These are phyloP conservation scores for Hedychridium roseum DNA, from an alignment of 2,888 invertebrate genomes.

Conservation along the genomic window DNA sequence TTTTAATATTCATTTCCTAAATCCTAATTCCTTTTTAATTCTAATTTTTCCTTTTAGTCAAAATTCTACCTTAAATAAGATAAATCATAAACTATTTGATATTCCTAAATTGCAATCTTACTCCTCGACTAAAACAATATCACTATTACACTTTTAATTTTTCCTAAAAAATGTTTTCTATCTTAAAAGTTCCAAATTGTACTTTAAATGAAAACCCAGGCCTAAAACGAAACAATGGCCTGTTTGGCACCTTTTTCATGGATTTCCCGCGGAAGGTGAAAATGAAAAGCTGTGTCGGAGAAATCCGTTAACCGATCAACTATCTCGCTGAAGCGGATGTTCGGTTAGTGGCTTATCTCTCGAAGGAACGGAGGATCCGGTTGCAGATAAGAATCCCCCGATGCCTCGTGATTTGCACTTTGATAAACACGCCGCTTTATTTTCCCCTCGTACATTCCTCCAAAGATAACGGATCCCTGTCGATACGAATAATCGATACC, in stretches of 20 bases:
- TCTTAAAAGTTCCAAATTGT: neutral
- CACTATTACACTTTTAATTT: neutral
- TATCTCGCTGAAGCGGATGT: constrained; percentile 7
- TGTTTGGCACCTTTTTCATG: neutral
- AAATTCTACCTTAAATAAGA: neutral
- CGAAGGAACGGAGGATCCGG: constrained; percentile 23
- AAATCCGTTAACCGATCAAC: constrained; percentile 2
- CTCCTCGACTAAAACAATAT: no score
- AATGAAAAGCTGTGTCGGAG: constrained; percentile 3
- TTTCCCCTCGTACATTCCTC: no score
- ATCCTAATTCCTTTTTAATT: no score
- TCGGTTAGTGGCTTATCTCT: constrained; percentile 18
- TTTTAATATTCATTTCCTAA: neutral
- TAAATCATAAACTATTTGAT: neutral
- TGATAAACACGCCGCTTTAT: constrained; percentile 41
- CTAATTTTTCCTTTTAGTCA: neutral
- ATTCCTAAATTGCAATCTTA: neutral
- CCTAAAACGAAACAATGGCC: neutral
- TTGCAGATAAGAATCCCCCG: constrained; percentile 30
- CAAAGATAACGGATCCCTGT: no score
- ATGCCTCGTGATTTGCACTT: constrained; percentile 32
- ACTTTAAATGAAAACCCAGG: neutral
- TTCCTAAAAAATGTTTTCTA: neutral
- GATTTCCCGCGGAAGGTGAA: constrained; percentile 1
- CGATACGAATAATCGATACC: no score